phyloP scores from a whole-genome alignment of 2,113 vertebrate species.

The Malaclemys terrapin region DNA sequence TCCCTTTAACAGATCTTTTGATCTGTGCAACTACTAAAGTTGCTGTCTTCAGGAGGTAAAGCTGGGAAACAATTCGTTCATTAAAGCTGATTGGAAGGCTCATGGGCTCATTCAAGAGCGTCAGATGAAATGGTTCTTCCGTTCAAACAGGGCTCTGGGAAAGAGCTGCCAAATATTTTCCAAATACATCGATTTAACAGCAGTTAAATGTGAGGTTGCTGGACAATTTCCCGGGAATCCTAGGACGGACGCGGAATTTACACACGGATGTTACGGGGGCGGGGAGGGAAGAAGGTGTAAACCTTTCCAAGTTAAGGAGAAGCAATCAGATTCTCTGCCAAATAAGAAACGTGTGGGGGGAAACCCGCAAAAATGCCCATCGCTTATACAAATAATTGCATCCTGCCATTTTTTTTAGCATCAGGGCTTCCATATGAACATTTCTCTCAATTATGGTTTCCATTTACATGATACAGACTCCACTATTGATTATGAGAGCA shows the following conservation, averaged over 20 bases:
- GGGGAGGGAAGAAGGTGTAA: background rate
- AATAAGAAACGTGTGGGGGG: background rate
- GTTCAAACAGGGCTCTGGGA: constrained; percentile 30
- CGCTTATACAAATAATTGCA: constrained; percentile 69
- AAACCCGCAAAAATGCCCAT: constrained; percentile 39
- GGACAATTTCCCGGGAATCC: constrained; percentile 3
- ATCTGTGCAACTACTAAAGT: constrained; percentile 79
- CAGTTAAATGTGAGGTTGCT: constrained; percentile 49
- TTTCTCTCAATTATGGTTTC: constrained; percentile 71
- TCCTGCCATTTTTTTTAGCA: constrained; percentile 59
- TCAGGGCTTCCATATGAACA: constrained; percentile 53
- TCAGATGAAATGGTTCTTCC: constrained; percentile 56
- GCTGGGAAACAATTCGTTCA: constrained; percentile 76
- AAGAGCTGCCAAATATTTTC: constrained; percentile 61
- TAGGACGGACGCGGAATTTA: constrained; percentile 21
- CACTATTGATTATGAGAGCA: constrained; percentile 77
- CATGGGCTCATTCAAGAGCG: constrained; percentile 52
- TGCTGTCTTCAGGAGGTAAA: constrained; percentile 74
- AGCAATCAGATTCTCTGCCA: constrained; percentile 29
- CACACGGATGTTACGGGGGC: background rate
- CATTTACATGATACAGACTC: constrained; percentile 76
- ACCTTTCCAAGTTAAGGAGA: constrained; percentile 28
- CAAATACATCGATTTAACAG: constrained; percentile 65
- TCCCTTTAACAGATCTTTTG: constrained; percentile 73
- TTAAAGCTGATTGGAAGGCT: constrained; percentile 70